Percentiles rank a stretch among this genome's conserved stretches.
Conservation (phyloP, 2,888 invertebrate species). For the Acronicta psi region DNA sequence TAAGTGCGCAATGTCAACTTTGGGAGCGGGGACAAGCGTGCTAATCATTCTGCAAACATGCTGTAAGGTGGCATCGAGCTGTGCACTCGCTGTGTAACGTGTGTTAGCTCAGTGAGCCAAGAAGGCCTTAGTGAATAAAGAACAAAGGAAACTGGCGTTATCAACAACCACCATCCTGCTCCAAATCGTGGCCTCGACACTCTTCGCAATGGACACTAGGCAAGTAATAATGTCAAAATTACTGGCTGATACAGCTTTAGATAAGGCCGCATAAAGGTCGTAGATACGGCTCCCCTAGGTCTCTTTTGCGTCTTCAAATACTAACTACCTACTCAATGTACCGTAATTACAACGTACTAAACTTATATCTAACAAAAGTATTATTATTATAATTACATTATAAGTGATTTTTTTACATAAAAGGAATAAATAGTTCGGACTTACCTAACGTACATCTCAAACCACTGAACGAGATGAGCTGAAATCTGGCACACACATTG, state of each 20-base stretch:
- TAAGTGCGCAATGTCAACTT: constrained; percentile 86
- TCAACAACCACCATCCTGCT: constrained; percentile 62
- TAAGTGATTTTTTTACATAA: too few relatives aligned
- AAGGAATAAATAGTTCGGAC: too few relatives aligned
- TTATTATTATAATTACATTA: too few relatives aligned
- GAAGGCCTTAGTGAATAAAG: constrained; percentile 70
- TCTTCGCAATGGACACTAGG: constrained; percentile 81
- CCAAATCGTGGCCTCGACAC: constrained; percentile 56
- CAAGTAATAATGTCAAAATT: constrained; percentile 39
- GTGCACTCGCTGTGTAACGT: constrained; percentile 73
- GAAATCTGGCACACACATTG: too few relatives aligned
- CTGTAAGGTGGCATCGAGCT: constrained; percentile 75
- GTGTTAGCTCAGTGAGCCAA: constrained; percentile 78
- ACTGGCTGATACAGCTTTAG: constrained; percentile 17
- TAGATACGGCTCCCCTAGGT: constrained; percentile 10
- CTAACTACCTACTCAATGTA: too few relatives aligned
- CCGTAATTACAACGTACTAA: too few relatives aligned
- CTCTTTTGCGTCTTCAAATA: background rate
- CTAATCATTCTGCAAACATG: constrained; percentile 85
- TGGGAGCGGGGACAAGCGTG: constrained; percentile 79
- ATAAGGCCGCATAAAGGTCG: constrained; percentile 19
- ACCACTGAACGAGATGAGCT: too few relatives aligned
- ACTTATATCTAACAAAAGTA: too few relatives aligned
- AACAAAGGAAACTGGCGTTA: constrained; percentile 71
- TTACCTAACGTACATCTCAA: too few relatives aligned